Base-by-base conservation (phyloP, 2,113 vertebrate genomes). In the Pachypanchax playfairii region DNA sequence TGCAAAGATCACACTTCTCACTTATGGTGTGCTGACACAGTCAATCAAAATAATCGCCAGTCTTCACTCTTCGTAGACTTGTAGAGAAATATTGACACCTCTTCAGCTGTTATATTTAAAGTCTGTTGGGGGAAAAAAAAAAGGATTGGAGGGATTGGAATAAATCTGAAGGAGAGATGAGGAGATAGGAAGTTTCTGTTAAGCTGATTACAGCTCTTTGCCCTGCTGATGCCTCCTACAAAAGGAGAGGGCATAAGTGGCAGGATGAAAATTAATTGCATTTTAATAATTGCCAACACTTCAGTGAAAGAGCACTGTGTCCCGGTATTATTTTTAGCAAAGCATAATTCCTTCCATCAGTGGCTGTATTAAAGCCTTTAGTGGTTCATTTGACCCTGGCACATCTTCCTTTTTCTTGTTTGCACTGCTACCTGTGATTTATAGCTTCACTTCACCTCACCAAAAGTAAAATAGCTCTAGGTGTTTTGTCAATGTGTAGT, bases 1-100 rank as follows among this genome's bases (percentile, higher is more conserved):
- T 5, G 3, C 64, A 75, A 79, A 75, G 73, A 79, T 82, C 71
- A 75, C 77, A 70, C 72, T 66, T 50, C 72, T 76, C 70, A 59
- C 67, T 68, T 73, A 44, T 15, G 58, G 35, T 17, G 54, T 17
- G 38, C 47, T 48, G 48, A 63, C 47, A 64, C 21, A 73, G 71
- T 82, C 70, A 33, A 58, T 81, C 57, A 73, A 71, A 64, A 20
- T 61, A 56, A 59, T 54, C 58, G 57, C 43, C 43, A 50, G 10
- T 22, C 31, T 15, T 9, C 39, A 59, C 52, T 73, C 52, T 79
- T 70, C 70, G 66, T 54, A 60, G 39, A 48, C 38, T 1, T 28
- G 24, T 41, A 25, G 42, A 66, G 49, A 70, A 53, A 75, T 50
- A 24, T 54, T 38, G 56, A 41, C 53, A 43, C 20, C 28, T 46